These are phyloP conservation scores for Araneus ventricosus DNA, from an alignment of 1,140 invertebrate genomes.

Conservation along the genomic window DNA sequence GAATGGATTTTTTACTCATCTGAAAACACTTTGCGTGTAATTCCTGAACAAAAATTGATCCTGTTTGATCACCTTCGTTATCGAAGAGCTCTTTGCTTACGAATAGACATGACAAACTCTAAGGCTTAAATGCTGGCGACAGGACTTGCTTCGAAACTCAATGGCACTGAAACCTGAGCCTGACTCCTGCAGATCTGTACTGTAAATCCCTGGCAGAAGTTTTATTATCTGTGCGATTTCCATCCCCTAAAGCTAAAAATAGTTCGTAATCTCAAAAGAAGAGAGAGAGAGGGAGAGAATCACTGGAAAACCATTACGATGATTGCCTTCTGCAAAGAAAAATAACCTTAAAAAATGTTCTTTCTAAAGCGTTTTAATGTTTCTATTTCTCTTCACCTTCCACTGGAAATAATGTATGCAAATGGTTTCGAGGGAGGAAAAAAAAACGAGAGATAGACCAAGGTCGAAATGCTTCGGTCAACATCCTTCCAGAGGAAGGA, in stretches of 20 bases:
- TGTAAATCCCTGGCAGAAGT: not conserved
- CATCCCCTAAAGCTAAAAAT: not conserved
- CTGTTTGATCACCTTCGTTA: too few species aligned
- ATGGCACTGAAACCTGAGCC: too few species aligned
- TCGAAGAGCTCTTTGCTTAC: too few species aligned
- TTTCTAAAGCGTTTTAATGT: constrained; percentile 34
- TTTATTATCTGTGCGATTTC: not conserved
- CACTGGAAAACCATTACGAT: constrained; percentile 9
- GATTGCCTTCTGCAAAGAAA: not conserved
- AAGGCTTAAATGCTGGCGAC: too few species aligned
- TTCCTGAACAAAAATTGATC: too few species aligned
- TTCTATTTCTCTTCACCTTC: constrained; percentile 14
- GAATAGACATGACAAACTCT: too few species aligned
- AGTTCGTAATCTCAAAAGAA: not conserved
- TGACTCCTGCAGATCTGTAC: too few species aligned
- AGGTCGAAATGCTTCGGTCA: constrained; percentile 6
- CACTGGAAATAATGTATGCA: not conserved
- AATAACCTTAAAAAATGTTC: not conserved
- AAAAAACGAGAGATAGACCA: not conserved
- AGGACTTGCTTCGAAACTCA: too few species aligned
- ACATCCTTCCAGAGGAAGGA: not conserved
- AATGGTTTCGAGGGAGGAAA: not conserved
- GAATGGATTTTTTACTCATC: too few species aligned
- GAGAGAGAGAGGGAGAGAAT: not conserved
- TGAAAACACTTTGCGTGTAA: too few species aligned